Base-by-base conservation (phyloP, 2,888 invertebrate genomes). In the Xanthostigma xanthostigma region DNA sequence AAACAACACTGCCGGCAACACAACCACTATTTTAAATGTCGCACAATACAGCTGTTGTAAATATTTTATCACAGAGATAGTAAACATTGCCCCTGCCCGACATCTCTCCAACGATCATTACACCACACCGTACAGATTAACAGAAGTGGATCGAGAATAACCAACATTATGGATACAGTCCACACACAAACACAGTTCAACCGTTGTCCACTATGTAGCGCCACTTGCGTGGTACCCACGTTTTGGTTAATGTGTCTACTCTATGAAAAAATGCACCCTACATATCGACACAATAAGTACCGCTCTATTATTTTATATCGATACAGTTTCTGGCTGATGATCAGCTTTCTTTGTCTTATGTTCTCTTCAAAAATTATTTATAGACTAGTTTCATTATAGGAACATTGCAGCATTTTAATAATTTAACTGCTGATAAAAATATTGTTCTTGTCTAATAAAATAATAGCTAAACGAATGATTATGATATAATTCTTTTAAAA, bases 381-480 rank as follows among this genome's bases (percentile, higher is more conserved):
- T 57, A 61, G 65, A 65, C 65, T 65, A 65, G 64, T 65, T 65
- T 67, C 64, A 64, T 67, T 67, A 68, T 72, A 72, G 72, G 72
- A 73, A 73, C 71, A 69, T 68, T 64, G 61, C 63, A 60, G 56
- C 60, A 45, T 36, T 17, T 45, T 13, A 43, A 37, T 41, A 40
- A 13, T 44, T 43, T 42, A 12, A 46, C 46, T 41, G 37, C 46
- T 39, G 37, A 46, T 40, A 46, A 38, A 38, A 14, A 17, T 33
- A 41, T 46, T 36, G 12, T 13, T 36, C 36, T 41, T n/a, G 33
- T 46, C 41, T 39, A 34, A 41, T 27, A 46, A 12, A 12, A 40
- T 33, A 41, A 12, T 46, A 12, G 36, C 34, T 46, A 42, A 41
- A 41, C 46, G 33, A 33, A 38, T 36, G 43, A 14, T 38, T 45